phyloP scores from a whole-genome alignment of 2,797 vertebrate genomes.

The Luscinia luscinia region DNA sequence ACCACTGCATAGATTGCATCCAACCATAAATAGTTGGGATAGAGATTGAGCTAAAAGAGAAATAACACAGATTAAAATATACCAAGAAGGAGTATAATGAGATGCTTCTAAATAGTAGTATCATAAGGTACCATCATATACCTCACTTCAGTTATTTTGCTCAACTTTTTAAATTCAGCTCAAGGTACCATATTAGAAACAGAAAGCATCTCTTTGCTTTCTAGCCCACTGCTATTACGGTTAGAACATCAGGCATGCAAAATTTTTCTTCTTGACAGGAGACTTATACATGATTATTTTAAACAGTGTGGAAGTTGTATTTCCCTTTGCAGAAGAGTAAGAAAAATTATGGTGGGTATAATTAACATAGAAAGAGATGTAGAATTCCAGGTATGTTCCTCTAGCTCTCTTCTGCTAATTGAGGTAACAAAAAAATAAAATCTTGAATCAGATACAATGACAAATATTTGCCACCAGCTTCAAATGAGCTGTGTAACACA shows the following conservation, averaged over 20 bases:
- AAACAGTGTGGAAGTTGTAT: not conserved
- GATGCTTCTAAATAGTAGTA: not conserved
- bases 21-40: not conserved
- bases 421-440: not conserved
- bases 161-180: not conserved
- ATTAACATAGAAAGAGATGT: not conserved
- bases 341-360: not conserved
- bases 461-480: not conserved
- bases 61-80: not conserved
- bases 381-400: not conserved
- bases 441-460: not conserved
- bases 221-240: not conserved
- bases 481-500: not conserved
- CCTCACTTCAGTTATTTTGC: not conserved
- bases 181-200: not conserved
- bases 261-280: not conserved
- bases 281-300: not conserved
- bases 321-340: not conserved
- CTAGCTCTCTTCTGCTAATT: not conserved
- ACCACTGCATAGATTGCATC: not conserved
- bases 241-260: fast-evolving
- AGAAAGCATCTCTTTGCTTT: not conserved
- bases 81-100: not conserved
- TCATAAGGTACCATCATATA: not conserved
- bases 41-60: not conserved